Conservation (phyloP, 2,113 vertebrate genomes). For the Lates calcarifer region DNA sequence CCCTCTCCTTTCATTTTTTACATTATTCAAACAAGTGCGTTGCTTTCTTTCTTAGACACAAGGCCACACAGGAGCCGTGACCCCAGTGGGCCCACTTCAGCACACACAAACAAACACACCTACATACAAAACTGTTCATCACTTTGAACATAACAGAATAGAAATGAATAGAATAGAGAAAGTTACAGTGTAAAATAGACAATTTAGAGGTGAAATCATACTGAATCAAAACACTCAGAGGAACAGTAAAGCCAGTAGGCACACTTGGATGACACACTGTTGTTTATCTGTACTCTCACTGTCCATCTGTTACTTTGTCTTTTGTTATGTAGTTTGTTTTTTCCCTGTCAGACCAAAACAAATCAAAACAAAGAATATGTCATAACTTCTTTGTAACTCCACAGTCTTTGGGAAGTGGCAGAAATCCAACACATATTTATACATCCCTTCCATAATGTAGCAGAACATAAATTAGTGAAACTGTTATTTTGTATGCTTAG, state of each 20-base stretch:
- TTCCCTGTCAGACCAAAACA: slow-evolving; percentile 37
- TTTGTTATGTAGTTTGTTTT: slow-evolving; percentile 65
- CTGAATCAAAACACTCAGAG: background rate
- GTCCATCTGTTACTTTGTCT: slow-evolving; percentile 65
- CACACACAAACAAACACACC: slow-evolving; percentile 46
- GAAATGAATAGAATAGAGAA: background rate
- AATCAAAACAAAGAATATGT: background rate
- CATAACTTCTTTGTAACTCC: background rate
- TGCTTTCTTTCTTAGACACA: slow-evolving; percentile 60
- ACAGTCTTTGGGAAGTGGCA: background rate
- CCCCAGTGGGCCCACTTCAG: slow-evolving; percentile 44
- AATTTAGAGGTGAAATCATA: slow-evolving; percentile 20
- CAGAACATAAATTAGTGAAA: background rate
- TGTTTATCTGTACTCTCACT: slow-evolving; percentile 47
- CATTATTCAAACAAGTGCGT: slow-evolving; percentile 65
- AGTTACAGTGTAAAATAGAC: background rate
- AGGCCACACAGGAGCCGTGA: slow-evolving; percentile 45
- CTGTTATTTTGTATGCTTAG: background rate
- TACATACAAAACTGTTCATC: slow-evolving; percentile 19
- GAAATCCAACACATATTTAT: background rate
- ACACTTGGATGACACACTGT: slow-evolving; percentile 47
- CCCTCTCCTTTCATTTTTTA: slow-evolving; percentile 57
- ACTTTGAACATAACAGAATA: background rate
- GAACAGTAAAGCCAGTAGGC: background rate
- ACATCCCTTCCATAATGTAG: background rate